A percentile compares a stretch with the other conserved stretches of the same genome.
Conservation (phyloP, 2,113 vertebrate species). For the Ochotona curzoniae region DNA sequence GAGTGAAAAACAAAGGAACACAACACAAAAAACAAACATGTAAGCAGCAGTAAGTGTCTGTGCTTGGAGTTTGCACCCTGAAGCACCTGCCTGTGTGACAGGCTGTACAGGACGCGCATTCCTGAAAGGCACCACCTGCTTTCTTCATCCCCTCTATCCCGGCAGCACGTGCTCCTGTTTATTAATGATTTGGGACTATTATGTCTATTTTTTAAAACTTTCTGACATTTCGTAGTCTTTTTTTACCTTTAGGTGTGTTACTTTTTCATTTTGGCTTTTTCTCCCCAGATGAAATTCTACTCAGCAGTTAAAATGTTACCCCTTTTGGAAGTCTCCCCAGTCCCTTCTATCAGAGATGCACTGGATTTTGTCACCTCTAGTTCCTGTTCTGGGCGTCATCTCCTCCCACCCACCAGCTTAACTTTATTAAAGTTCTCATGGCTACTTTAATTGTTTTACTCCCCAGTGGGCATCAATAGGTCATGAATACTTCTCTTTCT, state of each 20-base stretch:
- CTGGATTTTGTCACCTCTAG: conserved; percentile 8
- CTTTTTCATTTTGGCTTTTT: background rate
- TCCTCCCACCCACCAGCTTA: too few species aligned
- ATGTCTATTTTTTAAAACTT: background rate
- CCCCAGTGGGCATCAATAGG: background rate
- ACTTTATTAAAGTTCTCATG: background rate
- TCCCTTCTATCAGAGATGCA: background rate
- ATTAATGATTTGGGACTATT: background rate
- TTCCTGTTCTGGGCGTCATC: background rate
- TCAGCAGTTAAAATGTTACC: conserved; percentile 16
- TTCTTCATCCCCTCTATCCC: background rate
- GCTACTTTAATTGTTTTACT: background rate
- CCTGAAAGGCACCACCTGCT: background rate
- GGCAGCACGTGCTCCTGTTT: fast-evolving
- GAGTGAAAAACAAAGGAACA: background rate
- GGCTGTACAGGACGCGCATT: background rate
- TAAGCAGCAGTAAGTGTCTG: background rate
- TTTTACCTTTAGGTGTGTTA: background rate
- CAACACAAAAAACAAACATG: background rate
- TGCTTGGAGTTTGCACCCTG: background rate
- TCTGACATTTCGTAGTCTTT: conserved; percentile 16
- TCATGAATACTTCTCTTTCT: background rate
- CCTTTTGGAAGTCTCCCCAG: background rate
- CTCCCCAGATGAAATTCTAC: background rate
- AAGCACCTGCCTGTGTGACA: background rate